These are phyloP conservation scores for Gambelia wislizenii DNA, from an alignment of 2,797 vertebrate species.

Conservation along the genomic window DNA sequence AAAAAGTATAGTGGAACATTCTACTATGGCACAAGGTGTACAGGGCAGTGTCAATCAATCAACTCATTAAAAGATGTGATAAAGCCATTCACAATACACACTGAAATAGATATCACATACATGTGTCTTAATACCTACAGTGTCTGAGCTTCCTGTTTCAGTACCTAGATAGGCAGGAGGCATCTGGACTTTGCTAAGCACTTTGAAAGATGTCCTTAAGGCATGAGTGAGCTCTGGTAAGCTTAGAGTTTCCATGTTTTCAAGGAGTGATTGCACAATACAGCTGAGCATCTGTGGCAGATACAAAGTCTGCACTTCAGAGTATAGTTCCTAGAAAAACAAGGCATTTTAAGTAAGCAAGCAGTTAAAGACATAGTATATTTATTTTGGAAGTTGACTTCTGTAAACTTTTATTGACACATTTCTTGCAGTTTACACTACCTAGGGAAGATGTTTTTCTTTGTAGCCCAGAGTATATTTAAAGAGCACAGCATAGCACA, in stretches of 20 bases:
- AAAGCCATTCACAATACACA: not conserved
- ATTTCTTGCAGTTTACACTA: not conserved
- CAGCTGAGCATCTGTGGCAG: slow-evolving; percentile 93
- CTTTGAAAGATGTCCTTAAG: slow-evolving; percentile 91
- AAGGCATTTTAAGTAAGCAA: not conserved
- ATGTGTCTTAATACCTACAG: slow-evolving; percentile 66
- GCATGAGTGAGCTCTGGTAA: slow-evolving; percentile 89
- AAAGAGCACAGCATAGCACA: not conserved
- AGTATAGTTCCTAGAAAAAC: slow-evolving; percentile 90
- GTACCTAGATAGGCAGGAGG: slow-evolving; percentile 90
- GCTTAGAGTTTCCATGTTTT: slow-evolving; percentile 81
- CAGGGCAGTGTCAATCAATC: not conserved
- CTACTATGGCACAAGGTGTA: not conserved
- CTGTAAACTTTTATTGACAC: not conserved
- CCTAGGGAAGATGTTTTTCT: not conserved
- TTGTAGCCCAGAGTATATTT: not conserved
- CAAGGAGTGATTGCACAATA: slow-evolving; percentile 85
- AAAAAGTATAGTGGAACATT: not conserved
- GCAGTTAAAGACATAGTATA: not conserved
- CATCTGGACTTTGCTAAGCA: slow-evolving; percentile 98
- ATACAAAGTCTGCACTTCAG: slow-evolving; percentile 93
- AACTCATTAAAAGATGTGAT: not conserved
- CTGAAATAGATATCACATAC: not conserved
- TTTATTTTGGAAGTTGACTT: not conserved
- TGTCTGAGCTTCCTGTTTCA: slow-evolving; percentile 74